These are phyloP conservation scores for Coecobrya sp. DNA, from an alignment of 2,888 invertebrate genomes.

Conservation along the genomic window DNA sequence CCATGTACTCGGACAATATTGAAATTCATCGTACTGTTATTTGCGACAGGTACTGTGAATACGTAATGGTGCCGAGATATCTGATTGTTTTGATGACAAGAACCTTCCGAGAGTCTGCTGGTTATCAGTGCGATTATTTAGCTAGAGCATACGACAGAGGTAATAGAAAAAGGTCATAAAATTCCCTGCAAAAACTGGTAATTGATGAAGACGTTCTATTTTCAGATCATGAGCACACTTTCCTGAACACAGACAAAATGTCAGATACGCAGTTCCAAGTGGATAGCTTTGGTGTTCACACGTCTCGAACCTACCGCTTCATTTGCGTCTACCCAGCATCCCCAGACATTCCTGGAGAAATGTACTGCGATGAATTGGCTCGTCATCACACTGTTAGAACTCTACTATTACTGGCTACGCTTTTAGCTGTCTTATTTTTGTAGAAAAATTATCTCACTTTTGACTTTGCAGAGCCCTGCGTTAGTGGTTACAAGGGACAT, in stretches of 20 bases:
- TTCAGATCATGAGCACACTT: conserved; percentile 56
- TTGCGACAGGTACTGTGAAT: conserved; percentile 66
- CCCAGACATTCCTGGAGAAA: conserved; percentile 72
- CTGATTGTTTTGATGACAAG: conserved; percentile 43
- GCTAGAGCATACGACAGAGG: conserved; percentile 20
- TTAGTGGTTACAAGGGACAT: conserved; percentile 38
- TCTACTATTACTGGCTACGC: background rate
- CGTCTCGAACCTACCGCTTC: conserved; percentile 65
- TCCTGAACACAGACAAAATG: conserved; percentile 73
- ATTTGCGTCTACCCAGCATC: conserved; percentile 73
- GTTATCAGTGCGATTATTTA: conserved; percentile 67
- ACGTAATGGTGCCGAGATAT: conserved; percentile 49
- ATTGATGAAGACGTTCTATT: background rate
- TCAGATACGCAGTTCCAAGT: conserved; percentile 58
- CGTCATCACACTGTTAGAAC: conserved; percentile 62
- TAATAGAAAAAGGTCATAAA: background rate
- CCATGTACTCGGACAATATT: conserved; percentile 55
- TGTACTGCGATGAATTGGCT: conserved; percentile 74
- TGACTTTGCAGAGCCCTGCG: conserved; percentile 6
- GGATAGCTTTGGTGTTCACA: conserved; percentile 59
- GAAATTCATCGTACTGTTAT: conserved; percentile 51
- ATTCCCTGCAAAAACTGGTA: background rate
- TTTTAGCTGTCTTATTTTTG: no score
- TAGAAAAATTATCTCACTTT: background rate
- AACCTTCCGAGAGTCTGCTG: conserved; percentile 63